Base-by-base conservation (phyloP, 2,113 vertebrate species). In the Poeciliopsis prolifica region DNA sequence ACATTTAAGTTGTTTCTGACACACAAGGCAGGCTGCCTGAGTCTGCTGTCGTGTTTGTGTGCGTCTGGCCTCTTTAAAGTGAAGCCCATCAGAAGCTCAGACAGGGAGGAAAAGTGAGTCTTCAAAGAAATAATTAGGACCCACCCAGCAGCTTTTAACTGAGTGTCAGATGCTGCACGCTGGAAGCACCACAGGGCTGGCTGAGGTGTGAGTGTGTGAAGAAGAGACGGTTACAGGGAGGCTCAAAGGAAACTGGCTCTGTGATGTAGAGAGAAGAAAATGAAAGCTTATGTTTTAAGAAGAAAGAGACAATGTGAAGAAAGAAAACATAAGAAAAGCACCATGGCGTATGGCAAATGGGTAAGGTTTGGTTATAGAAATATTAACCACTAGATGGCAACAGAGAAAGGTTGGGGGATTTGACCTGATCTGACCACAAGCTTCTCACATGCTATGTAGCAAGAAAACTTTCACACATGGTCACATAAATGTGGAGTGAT, bases 371-470 rank as follows among this genome's bases (percentile, higher is more conserved):
- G 19, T 65, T 65, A 19, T 13, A 11, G 40, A 66, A 61, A 82
- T 86, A 77, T 79, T 80, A 84, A 61, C 84, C 93, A 87, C 91
- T 90, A 93, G 94, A 92, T 90, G 92, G 92, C 92, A 81, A 89
- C 90, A 92, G 73, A 92, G 92, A 87, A 88, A 69, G 42, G 22
- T 12, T 8, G 31, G 48, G 28, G 30, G 65, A 48, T 35, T 51
- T 80, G 68, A 69, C 28, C 71, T 80, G 81, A 67, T n/a, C 40
- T 70, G 76, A 81, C 75, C n/a, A 8, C 61, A 60, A 28, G 10
- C n/a, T 66, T 28, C 33, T n/a, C 68, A 9, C n/a, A 40, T 35
- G 5, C 17, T 66, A 15, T 24, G n/a, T 5, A 58, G 51, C 51
- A 9, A n/a, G 51, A 58, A 58, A 58, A 58, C 35, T 60, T 65